Percentiles rank a stretch among this genome's conserved stretches.
Evolutionary conservation across 2,797 vertebrate genomes (phyloP).

Genomic region (Micromesistius poutassou): DNA sequence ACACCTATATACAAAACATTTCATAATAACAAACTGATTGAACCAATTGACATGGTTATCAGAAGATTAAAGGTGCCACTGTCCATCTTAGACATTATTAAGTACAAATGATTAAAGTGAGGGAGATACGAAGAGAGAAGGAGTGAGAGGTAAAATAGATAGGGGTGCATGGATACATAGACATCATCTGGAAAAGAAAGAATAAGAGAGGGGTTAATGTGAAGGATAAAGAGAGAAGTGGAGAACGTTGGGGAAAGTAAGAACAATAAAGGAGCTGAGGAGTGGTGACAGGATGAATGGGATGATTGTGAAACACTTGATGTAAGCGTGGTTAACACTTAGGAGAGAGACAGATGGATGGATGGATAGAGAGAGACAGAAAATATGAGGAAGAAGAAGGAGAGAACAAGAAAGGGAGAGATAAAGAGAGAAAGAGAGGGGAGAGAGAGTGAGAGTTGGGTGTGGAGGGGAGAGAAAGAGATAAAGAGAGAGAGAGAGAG

Average conservation of each 20-base stretch:
- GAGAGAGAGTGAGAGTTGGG: not conserved
- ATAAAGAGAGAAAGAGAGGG: not conserved
- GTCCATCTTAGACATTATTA: not conserved
- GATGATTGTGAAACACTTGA: not conserved
- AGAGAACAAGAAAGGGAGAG: not conserved
- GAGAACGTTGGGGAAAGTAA: not conserved
- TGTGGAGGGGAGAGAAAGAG: not conserved
- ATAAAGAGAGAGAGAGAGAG: not conserved
- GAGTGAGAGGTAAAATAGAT: too few species aligned
- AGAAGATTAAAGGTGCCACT: too few species aligned
- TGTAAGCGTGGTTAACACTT: not conserved
- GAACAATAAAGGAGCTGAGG: not conserved
- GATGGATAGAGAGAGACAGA: not conserved
- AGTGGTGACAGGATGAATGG: not conserved
- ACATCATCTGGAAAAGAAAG: not conserved
- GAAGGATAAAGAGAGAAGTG: not conserved
- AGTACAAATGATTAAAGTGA: not conserved
- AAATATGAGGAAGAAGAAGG: not conserved
- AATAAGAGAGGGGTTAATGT: not conserved
- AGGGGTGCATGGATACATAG: too few species aligned
- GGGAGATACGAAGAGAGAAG: too few species aligned
- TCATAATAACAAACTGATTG: not conserved
- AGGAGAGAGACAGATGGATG: not conserved
- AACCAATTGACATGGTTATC: too few species aligned
- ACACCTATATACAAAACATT: not conserved